Base-by-base conservation (phyloP, 2,797 vertebrate species). In the Myiotriccus ornatus region DNA sequence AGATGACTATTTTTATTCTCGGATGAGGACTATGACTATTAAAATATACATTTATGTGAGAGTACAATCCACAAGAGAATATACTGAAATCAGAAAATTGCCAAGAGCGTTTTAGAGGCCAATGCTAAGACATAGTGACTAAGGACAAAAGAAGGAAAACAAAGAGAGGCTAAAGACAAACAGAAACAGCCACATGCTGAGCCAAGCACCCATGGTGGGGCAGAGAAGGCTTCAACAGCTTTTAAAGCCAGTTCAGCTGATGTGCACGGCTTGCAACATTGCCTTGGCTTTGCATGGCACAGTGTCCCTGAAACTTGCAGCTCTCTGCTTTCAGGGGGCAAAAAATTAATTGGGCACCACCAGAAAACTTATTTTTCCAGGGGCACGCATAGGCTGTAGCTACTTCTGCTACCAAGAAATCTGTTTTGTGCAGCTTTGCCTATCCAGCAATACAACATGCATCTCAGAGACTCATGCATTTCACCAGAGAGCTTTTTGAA, bases 401-500 rank as follows among this genome's bases (percentile, higher is more conserved):
- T 74, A 7, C 52, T 77, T 59, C 44, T 81, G 41, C 88, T 44
- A 2, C 2, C 5, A 68, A 37, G 18, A 41, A 88, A 57, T 57
- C 47, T 71, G 19, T 59, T 91, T 78, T 63, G 65, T 64, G 30
- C 74, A 80, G 67, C 74, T 89, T 49, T 77, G 55, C 65, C 64
- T 90, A 15, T 56, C 87, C 69, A 70, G 78, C 56, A 55, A 78
- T 6, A 14, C 7, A 46, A 90, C 3, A 37, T 87, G 64, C 53
- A 87, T 84, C 85, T 84, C 88, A 76, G 91, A 96, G 96, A 93
- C 59, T 25, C 47, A 94, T 70, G 92, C 73, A 93, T 96, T 90
- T 96, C 97, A 97, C 89, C 77, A 25, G 87, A 93, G 96, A 95
- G 79, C 87, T 96, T 93, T 80, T 0, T 95, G 96, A 98, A 97